Evolutionary conservation across 1,140 invertebrate genomes (phyloP).

Genomic region (Heliconius congener): DNA sequence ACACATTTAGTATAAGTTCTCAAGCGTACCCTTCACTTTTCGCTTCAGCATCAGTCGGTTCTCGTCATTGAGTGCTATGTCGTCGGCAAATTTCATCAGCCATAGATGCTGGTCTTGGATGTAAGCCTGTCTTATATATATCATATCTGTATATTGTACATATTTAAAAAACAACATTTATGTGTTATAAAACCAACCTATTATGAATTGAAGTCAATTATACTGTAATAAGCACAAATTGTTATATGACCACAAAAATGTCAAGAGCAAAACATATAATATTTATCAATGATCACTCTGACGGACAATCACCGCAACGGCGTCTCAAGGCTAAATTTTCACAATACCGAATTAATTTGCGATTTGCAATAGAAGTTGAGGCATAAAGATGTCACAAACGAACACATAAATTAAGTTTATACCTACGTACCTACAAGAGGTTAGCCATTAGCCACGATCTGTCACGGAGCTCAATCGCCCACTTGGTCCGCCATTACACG

Average conservation of each 20-base stretch:
- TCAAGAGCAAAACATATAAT: not conserved
- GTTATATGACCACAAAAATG: slow-evolving; percentile 9
- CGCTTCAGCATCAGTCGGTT: too few relatives aligned
- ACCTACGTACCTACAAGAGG: slow-evolving; percentile 29
- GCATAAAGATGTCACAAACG: slow-evolving; percentile 48
- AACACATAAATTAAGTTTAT: slow-evolving; percentile 41
- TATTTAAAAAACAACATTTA: too few relatives aligned
- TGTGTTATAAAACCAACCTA: not conserved
- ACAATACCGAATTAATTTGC: slow-evolving; percentile 32
- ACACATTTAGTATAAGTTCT: too few relatives aligned
- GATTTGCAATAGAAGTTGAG: slow-evolving; percentile 23
- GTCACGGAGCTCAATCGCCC: slow-evolving; percentile 40
- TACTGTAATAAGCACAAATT: not conserved
- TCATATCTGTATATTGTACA: too few relatives aligned
- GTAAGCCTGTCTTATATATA: too few relatives aligned
- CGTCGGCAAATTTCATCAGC: too few relatives aligned
- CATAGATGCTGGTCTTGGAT: too few relatives aligned
- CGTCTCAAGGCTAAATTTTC: slow-evolving; percentile 24
- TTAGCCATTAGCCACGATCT: slow-evolving; percentile 28
- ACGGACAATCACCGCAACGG: slow-evolving; percentile 18
- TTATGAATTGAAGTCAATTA: not conserved
- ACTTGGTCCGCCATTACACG: slow-evolving; percentile 22
- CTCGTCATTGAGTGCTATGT: too few relatives aligned
- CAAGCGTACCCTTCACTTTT: too few relatives aligned
- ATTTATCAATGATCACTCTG: slow-evolving; percentile 8